These are phyloP conservation scores for Apostichopus parvimensis DNA, from an alignment of 35 echinoderm and acorn worm species.

Conservation along the genomic window DNA sequence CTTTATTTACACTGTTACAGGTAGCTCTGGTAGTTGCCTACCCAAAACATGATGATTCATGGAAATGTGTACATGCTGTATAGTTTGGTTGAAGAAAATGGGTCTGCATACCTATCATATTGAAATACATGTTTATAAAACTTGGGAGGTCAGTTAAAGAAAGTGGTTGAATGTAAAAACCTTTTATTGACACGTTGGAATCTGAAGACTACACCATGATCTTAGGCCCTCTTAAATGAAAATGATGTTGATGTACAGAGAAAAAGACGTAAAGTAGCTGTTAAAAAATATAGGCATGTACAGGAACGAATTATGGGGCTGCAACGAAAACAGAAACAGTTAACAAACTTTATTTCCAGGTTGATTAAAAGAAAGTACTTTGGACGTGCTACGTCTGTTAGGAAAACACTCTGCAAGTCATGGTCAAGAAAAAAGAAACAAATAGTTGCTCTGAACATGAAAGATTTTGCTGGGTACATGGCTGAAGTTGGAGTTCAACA, in stretches of 20 bases:
- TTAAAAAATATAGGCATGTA: not conserved
- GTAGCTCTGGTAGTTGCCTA: not conserved
- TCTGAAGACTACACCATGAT: not conserved
- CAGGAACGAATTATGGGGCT: not conserved
- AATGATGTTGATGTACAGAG: not conserved
- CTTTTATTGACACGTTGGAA: not conserved
- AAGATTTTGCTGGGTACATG: slow-evolving; percentile 5
- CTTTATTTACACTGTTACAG: not conserved
- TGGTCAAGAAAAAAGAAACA: not conserved
- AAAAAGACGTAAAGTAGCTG: not conserved
- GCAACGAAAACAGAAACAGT: not conserved
- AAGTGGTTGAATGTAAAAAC: not conserved
- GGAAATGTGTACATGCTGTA: not conserved
- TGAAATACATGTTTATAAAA: not conserved
- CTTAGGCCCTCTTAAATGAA: not conserved
- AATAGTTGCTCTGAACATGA: not conserved
- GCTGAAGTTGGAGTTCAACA: not conserved
- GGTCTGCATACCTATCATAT: not conserved
- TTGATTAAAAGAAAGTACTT: slow-evolving; percentile 5
- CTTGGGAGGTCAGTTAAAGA: not conserved
- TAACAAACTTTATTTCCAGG: not conserved
- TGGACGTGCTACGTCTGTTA: slow-evolving; percentile 2
- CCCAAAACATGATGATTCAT: not conserved
- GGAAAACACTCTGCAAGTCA: slow-evolving; percentile 2
- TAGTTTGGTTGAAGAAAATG: not conserved